Conservation (phyloP, 1,140 invertebrate genomes). For the Sminthurinus signatus region DNA sequence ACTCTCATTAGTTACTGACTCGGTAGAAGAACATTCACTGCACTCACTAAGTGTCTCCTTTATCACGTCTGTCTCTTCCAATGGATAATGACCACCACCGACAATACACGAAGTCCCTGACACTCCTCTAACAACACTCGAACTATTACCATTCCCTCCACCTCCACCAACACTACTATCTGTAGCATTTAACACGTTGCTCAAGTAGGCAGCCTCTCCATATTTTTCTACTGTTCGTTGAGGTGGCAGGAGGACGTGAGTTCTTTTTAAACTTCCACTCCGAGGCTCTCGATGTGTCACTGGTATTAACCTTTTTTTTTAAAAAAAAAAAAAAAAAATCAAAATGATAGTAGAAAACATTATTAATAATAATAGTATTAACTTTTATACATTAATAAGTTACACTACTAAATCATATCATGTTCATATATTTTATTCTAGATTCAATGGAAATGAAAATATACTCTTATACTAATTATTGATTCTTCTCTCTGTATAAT, state of each 20-base stretch:
- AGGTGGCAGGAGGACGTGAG: constrained; percentile 21
- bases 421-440: too few species aligned
- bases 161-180: background rate
- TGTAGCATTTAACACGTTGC: background rate
- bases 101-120: too few species aligned
- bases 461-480: too few species aligned
- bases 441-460: too few species aligned
- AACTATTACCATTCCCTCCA: too few species aligned
- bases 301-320: constrained; percentile 22
- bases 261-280: constrained; percentile 26
- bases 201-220: background rate
- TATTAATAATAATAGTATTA: too few species aligned
- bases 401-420: too few species aligned
- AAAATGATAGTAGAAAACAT: too few species aligned
- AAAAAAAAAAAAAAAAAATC: too few species aligned
- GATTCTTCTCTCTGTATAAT: too few species aligned
- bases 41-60: constrained; percentile 1
- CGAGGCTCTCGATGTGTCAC: constrained; percentile 15
- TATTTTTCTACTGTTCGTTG: background rate
- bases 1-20: constrained; percentile 26
- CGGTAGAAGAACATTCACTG: constrained; percentile 23
- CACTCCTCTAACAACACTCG: background rate
- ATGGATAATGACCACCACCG: background rate
- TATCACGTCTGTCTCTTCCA: background rate
- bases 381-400: too few species aligned